Percentiles rank a stretch among this genome's conserved stretches.
Evolutionary conservation across 2,797 vertebrate species (phyloP).

Genomic region (Pseudomugil gertrudae): DNA sequence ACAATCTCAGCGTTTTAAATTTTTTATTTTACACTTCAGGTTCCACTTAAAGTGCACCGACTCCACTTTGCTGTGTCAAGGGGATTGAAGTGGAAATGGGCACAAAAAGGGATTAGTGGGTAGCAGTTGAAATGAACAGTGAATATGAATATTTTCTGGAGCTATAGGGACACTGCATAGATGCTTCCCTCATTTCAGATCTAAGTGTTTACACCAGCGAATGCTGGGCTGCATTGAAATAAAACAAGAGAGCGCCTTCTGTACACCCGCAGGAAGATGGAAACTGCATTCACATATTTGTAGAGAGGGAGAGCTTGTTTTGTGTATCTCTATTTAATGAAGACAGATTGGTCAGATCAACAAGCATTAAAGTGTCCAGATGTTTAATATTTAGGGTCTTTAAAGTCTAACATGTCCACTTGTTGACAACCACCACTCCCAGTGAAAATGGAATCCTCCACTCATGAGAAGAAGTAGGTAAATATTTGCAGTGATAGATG

Average conservation of each 20-base stretch:
- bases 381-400: conserved; percentile 9
- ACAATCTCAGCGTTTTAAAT: conserved; percentile 35
- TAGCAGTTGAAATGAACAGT: conserved; percentile 25
- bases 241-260: not conserved
- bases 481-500: conserved; percentile 27
- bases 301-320: not conserved
- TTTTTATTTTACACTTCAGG: conserved; percentile 41
- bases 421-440: conserved; percentile 5
- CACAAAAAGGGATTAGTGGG: conserved; percentile 47
- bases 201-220: conserved; percentile 10
- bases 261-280: not conserved
- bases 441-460: conserved; percentile 17
- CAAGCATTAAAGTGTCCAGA: conserved; percentile 6
- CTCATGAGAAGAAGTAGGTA: conserved; percentile 6
- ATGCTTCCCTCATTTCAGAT: conserved; percentile 27
- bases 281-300: not conserved
- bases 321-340: not conserved
- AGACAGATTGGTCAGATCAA: not conserved
- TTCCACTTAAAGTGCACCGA: conserved; percentile 42
- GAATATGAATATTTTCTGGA: conserved; percentile 46
- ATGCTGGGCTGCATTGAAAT: not conserved
- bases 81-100: conserved; percentile 45
- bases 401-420: not conserved
- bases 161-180: conserved; percentile 10
- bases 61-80: conserved; percentile 47